A percentile compares a stretch with the other conserved stretches of the same genome.
Conservation (phyloP, 30 jellyfish, hydroid and myxozoan species). For the Sanderia malayensis region DNA sequence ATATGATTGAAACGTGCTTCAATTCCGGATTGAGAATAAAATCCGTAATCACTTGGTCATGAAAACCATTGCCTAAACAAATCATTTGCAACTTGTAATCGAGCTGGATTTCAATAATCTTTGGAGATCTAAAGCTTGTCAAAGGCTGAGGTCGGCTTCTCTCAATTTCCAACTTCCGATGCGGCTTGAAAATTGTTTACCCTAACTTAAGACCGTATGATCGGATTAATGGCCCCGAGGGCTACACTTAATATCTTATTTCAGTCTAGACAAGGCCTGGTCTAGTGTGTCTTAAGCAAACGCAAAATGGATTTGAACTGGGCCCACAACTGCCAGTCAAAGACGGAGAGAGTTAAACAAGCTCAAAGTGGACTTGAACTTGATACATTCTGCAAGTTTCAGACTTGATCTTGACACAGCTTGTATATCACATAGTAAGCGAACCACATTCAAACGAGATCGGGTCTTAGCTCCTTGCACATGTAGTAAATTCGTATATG, state of each 20-base stretch:
- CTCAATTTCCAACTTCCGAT: constrained; percentile 25
- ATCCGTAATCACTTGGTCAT: not conserved
- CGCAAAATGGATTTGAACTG: too few relatives aligned
- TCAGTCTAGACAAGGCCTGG: constrained; percentile 15
- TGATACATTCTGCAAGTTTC: too few relatives aligned
- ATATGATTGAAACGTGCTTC: too few relatives aligned
- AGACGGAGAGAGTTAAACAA: too few relatives aligned
- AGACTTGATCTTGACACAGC: too few relatives aligned
- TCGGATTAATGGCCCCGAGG: constrained; percentile 30
- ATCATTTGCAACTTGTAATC: not conserved
- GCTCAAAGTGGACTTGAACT: too few relatives aligned
- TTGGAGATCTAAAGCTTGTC: not conserved
- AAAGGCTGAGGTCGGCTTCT: not conserved
- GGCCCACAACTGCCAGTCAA: too few relatives aligned
- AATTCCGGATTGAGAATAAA: not conserved
- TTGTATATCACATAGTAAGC: too few relatives aligned
- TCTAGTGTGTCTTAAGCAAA: too few relatives aligned
- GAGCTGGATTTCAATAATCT: constrained; percentile 1
- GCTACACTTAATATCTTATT: not conserved
- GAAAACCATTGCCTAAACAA: not conserved
- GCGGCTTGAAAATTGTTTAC: constrained; percentile 32
- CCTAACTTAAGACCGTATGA: constrained; percentile 7
- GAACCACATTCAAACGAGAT: too few relatives aligned
- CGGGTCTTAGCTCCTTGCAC: too few relatives aligned
- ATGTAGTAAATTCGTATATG: too few relatives aligned